phyloP scores from a whole-genome alignment of 2,797 vertebrate species.

The Artibeus lituratus region DNA sequence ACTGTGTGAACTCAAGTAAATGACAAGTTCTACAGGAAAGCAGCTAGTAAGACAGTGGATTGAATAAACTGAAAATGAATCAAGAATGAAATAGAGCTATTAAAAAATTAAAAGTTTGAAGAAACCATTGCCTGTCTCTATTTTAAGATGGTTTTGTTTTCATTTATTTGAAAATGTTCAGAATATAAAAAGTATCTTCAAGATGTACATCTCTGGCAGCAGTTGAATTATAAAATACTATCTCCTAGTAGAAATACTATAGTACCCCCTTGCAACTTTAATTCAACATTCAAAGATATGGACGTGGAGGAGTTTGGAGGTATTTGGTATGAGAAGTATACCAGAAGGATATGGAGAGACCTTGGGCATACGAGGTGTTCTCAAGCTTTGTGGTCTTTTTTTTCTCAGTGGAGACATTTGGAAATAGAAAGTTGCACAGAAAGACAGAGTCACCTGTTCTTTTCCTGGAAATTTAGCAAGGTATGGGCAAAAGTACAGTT shows the following conservation, averaged over 20 bases:
- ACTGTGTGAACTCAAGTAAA: not conserved
- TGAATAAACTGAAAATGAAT: not conserved
- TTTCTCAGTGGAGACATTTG: not conserved
- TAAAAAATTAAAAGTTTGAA: not conserved
- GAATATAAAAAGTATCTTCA: not conserved
- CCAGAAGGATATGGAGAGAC: not conserved
- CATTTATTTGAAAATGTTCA: slow-evolving; percentile 19
- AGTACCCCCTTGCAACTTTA: not conserved
- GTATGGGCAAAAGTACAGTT: not conserved
- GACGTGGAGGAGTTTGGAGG: not conserved
- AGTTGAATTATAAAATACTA: not conserved
- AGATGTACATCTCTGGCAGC: not conserved
- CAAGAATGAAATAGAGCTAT: not conserved
- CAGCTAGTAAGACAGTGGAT: not conserved
- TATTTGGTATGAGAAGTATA: not conserved
- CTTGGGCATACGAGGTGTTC: too few species aligned
- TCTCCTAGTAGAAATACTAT: not conserved
- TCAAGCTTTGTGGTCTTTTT: not conserved
- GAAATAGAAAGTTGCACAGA: not conserved
- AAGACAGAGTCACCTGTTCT: not conserved
- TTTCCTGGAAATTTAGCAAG: not conserved
- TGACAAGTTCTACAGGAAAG: not conserved
- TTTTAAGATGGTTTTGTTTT: slow-evolving; percentile 25
- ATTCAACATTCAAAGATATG: not conserved
- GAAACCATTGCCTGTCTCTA: not conserved